Evolutionary conservation across 2,113 vertebrate species (phyloP).

Genomic region (Caretta caretta): DNA sequence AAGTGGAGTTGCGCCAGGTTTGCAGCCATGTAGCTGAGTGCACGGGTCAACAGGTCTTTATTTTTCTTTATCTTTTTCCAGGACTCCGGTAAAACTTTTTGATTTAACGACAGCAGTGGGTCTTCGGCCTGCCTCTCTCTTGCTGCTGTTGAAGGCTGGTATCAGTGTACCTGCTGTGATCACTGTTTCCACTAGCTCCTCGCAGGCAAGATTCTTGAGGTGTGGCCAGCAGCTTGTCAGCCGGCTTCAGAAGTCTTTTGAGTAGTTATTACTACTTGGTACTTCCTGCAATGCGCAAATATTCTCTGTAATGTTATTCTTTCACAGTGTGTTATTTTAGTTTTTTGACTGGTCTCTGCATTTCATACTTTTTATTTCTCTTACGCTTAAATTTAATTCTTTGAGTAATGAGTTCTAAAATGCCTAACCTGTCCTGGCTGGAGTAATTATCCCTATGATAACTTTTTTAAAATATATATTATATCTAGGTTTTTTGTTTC

Average conservation of each 20-base stretch:
- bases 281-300: too few species aligned
- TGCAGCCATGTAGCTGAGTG: too few species aligned
- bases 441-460: too few species aligned
- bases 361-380: too few species aligned
- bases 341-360: too few species aligned
- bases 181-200: neutral
- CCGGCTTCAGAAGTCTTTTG: neutral
- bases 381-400: too few species aligned
- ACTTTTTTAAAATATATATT: too few species aligned
- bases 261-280: neutral
- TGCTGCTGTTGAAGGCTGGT: neutral
- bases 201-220: neutral
- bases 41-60: neutral
- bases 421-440: too few species aligned
- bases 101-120: neutral
- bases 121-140: neutral
- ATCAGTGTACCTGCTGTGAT: neutral
- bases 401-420: too few species aligned
- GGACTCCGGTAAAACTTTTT: neutral
- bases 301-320: too few species aligned
- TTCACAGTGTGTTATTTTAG: too few species aligned
- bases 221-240: neutral
- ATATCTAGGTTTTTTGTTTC: too few species aligned
- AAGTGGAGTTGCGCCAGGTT: neutral
- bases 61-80: neutral